Base-by-base conservation (phyloP, 1,140 invertebrate species). In the Drosophila prosaltans region DNA sequence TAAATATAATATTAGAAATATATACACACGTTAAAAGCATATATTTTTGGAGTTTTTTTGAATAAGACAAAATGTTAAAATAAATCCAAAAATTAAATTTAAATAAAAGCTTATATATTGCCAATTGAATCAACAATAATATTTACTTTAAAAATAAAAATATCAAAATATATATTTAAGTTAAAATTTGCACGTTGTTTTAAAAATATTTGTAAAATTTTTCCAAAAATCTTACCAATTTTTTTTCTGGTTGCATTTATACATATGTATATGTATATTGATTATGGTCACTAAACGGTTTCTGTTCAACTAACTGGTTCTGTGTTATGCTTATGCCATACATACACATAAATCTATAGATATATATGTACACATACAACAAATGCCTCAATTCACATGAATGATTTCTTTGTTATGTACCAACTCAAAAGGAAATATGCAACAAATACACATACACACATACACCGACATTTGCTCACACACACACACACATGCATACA, bases 311-410 rank as follows among this genome's bases (percentile, higher is more conserved):
- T 43, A 21, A 55, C 45, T 61, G 16, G 43, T 58, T 16, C 24
- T 75, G 62, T 66, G 10, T 7, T 65, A 10, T 48, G 62, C 32
- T 57, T 57, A 21, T 40, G 48, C 36, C 36, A 41, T 72, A 7
- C 32, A 72, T 74, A 28, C 30, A 51, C 51, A 39, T 40, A 30
- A 39, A 51, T 55, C 55, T 73, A 55, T 64, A 48, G 76, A 16
- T 30, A 65, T 58, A 43, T 55, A 59, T 73, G 54, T 64, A 48
- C 76, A 65, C 62, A 72, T 77, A 72, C 59, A 45, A 36, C 63
- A 28, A 55, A 66, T 66, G 80, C 60, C 55, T 89, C 43, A 75
- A 72, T 88, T 61, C 80, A 88, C 84, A 66, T 74, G 80, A 81
- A 74, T 84, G 80, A 75, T 65, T 90, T 74, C 81, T 84, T 89